A percentile compares a stretch with the other conserved stretches of the same genome.
Conservation (phyloP, 2,888 invertebrate species). For the Conchocele bisecta region DNA sequence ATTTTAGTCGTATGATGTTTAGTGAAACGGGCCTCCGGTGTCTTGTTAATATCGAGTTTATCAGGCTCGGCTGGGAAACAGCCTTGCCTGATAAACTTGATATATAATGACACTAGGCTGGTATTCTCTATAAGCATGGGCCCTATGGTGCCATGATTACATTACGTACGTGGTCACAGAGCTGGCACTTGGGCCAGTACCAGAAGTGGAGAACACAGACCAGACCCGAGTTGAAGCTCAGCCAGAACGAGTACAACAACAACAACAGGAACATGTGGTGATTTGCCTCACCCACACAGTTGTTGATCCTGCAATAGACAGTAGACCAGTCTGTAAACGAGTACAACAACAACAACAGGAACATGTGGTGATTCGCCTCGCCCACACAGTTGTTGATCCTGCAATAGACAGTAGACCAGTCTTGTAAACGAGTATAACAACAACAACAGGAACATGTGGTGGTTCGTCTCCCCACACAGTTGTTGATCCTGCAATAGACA, state of each 20-base stretch:
- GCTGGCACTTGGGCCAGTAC: conserved; percentile 74
- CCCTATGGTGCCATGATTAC: no score
- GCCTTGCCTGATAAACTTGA: no score
- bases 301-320: conserved; percentile 80
- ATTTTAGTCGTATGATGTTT: no score
- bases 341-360: conserved; percentile 86
- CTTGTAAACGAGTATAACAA: neutral
- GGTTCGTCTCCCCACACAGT: no score
- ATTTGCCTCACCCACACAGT: conserved; percentile 82
- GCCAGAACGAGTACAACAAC: conserved; percentile 86
- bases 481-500: no score
- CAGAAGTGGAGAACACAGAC: conserved; percentile 75
- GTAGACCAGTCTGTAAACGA: conserved; percentile 4
- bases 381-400: conserved; percentile 83
- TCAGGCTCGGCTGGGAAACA: no score
- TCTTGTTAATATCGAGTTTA: no score
- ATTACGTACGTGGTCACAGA: conserved; percentile 75
- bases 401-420: conserved; percentile 33
- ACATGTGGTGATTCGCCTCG: conserved; percentile 81
- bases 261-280: conserved; percentile 81
- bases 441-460: no score
- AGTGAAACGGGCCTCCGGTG: no score
- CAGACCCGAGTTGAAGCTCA: conserved; percentile 69
- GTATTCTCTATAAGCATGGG: no score
- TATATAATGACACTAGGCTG: no score